Conservation (phyloP, 2,113 vertebrate genomes). For the Tichodroma muraria region DNA sequence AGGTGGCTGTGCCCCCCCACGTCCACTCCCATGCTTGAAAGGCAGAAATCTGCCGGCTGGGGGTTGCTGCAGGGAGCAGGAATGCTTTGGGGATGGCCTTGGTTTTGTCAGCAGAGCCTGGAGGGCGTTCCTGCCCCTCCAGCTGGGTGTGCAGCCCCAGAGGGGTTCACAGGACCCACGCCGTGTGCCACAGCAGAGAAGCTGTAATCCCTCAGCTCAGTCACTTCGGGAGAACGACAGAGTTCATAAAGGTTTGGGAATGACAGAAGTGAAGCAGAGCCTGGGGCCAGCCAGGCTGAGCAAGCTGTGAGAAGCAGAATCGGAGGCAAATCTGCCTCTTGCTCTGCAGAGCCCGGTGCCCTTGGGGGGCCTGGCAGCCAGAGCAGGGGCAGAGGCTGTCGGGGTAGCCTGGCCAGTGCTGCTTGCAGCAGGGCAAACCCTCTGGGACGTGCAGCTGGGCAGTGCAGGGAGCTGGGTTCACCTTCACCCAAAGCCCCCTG, state of each 20-base stretch:
- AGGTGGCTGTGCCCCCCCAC: background rate
- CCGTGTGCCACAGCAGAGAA: background rate
- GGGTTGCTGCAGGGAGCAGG: background rate
- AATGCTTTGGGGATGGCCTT: background rate
- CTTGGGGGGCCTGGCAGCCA: background rate
- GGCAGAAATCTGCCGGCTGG: background rate
- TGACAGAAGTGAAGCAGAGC: background rate
- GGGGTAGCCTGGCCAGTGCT: background rate
- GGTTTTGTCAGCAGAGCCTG: background rate
- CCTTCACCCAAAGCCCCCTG: background rate
- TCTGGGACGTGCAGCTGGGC: background rate
- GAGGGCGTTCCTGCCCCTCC: rapidly evolving
- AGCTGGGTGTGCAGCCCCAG: background rate
- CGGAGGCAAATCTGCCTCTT: too few species aligned
- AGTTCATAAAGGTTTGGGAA: background rate
- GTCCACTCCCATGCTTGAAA: background rate
- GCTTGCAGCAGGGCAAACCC: background rate
- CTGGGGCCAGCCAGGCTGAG: background rate
- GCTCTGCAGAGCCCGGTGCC: background rate
- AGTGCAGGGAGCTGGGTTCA: background rate
- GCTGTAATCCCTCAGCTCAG: background rate
- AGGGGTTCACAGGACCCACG: background rate
- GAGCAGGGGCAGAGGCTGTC: background rate
- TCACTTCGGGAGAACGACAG: background rate
- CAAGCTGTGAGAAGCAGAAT: background rate